Conservation (phyloP, 2,113 vertebrate species). For the Oreocharis arfaki region DNA sequence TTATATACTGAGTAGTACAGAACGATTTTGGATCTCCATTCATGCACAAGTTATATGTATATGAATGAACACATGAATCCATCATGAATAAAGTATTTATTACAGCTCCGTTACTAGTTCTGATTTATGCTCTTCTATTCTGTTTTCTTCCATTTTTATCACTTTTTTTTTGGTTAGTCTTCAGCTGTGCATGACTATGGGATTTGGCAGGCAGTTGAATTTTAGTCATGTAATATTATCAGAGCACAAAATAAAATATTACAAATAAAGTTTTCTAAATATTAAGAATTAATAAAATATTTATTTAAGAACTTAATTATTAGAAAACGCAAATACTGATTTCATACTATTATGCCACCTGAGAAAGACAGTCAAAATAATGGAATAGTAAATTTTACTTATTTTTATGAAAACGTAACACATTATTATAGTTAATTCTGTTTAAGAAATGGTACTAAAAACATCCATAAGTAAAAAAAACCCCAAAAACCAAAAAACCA, state of each 20-base stretch:
- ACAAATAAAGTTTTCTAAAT: neutral
- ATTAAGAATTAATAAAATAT: neutral
- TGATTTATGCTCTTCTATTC: neutral
- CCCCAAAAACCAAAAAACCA: neutral
- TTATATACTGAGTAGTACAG: neutral
- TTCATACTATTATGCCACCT: neutral
- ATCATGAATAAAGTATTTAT: neutral
- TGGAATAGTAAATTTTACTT: neutral
- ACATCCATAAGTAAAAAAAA: neutral
- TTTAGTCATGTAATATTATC: neutral
- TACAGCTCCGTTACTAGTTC: neutral
- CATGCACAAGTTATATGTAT: neutral
- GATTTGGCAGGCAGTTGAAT: neutral
- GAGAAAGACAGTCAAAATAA: neutral
- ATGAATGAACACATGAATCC: neutral
- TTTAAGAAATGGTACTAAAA: neutral
- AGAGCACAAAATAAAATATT: neutral
- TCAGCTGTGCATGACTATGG: neutral
- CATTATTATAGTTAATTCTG: neutral
- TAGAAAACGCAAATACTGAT: neutral
- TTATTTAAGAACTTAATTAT: neutral
- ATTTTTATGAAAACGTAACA: neutral
- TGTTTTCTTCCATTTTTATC: neutral
- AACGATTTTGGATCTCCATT: neutral
- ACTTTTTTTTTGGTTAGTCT: neutral